Conservation (phyloP, 2,888 invertebrate species). For the Cheilosia impressa region DNA sequence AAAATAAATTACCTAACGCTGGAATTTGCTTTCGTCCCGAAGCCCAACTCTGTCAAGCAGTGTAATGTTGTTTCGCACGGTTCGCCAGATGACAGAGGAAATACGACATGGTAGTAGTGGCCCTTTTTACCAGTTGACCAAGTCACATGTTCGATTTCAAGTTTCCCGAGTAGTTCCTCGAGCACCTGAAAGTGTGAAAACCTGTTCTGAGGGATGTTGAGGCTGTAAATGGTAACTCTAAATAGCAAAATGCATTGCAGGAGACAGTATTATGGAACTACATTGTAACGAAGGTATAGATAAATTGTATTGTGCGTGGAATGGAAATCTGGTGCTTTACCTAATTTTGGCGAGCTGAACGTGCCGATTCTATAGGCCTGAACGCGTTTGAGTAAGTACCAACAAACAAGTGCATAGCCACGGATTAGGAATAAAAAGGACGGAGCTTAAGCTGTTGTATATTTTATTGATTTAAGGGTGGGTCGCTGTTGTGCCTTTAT, state of each 20-base stretch:
- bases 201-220: not conserved
- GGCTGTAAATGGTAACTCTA: not conserved
- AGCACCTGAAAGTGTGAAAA: conserved; percentile 85
- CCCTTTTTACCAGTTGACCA: conserved; percentile 89
- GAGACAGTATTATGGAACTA: not conserved
- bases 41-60: conserved; percentile 89
- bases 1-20: conserved; percentile 87
- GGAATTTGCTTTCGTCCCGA: conserved; percentile 88
- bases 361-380: no score
- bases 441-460: no score
- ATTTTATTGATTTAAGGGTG: no score
- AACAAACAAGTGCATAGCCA: no score
- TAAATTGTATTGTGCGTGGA: no score
- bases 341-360: no score
- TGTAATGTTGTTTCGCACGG: conserved; percentile 90
- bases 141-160: conserved; percentile 88
- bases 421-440: no score
- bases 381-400: no score
- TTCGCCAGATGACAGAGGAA: conserved; percentile 88
- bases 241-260: not conserved
- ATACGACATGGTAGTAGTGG: conserved; percentile 88
- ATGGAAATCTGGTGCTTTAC: no score
- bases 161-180: conserved; percentile 87
- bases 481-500: no score
- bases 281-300: no score